These are phyloP conservation scores for Scomberomorus guttatus DNA, from an alignment of 2,797 vertebrate genomes.

Conservation along the genomic window DNA sequence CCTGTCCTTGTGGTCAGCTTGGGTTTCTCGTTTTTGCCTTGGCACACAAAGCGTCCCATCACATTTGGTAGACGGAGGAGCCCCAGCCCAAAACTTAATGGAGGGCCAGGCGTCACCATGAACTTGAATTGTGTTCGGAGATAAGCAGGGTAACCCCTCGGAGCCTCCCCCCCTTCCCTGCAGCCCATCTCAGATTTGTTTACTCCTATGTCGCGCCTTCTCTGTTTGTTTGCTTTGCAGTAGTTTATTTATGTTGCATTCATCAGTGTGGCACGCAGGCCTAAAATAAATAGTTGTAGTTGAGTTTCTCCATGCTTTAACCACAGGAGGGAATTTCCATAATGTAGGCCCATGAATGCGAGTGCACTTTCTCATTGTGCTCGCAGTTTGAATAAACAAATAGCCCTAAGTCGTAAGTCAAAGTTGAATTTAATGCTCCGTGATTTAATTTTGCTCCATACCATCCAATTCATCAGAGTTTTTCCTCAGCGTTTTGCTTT, in stretches of 20 bases:
- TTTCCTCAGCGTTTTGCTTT: constrained; percentile 65
- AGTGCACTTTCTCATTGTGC: constrained; percentile 67
- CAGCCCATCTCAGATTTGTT: constrained; percentile 66
- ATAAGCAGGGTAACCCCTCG: constrained; percentile 67
- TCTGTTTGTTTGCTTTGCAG: constrained; percentile 74
- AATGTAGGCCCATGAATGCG: constrained; percentile 71
- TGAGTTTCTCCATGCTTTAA: constrained; percentile 76
- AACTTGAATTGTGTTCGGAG: constrained; percentile 66
- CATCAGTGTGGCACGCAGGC: constrained; percentile 64
- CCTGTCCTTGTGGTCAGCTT: constrained; percentile 55
- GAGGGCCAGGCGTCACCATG: constrained; percentile 49
- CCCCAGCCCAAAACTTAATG: constrained; percentile 43
- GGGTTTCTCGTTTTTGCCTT: constrained; percentile 61
- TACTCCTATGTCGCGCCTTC: constrained; percentile 68
- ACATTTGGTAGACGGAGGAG: constrained; percentile 38
- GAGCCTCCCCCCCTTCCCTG: constrained; percentile 21
- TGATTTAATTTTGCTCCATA: constrained; percentile 73
- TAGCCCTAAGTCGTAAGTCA: constrained; percentile 50
- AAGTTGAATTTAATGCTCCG: constrained; percentile 58
- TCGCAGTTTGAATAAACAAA: constrained; percentile 76
- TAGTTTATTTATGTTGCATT: constrained; percentile 79
- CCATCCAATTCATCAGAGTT: constrained; percentile 70
- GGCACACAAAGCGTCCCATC: constrained; percentile 57
- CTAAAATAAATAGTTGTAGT: constrained; percentile 76
- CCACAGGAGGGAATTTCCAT: constrained; percentile 82